These are phyloP conservation scores for Pomatostomus ruficeps DNA, from an alignment of 2,113 vertebrate genomes.

Conservation along the genomic window DNA sequence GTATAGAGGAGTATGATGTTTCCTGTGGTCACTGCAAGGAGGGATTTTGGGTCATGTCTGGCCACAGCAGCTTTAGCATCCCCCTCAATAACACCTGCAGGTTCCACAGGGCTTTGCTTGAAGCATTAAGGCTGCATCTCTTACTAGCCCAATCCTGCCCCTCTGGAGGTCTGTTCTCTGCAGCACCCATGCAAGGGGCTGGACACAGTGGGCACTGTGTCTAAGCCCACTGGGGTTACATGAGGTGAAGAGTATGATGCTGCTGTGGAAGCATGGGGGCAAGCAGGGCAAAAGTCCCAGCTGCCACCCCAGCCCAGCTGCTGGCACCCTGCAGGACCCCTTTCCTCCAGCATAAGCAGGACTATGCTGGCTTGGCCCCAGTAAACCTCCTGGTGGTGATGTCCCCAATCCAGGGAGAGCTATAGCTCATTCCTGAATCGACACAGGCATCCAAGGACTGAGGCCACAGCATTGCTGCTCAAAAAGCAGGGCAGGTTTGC, in stretches of 20 bases:
- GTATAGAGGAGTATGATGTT: not conserved
- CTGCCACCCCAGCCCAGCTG: not conserved
- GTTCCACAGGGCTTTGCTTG: not conserved
- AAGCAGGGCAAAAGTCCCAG: not conserved
- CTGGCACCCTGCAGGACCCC: not conserved
- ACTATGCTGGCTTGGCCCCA: not conserved
- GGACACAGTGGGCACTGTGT: not conserved
- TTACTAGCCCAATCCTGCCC: not conserved
- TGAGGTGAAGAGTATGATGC: accelerated
- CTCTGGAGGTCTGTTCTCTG: not conserved
- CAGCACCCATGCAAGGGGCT: not conserved
- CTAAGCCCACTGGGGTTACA: accelerated
- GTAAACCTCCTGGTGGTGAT: not conserved
- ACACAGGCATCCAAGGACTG: not conserved
- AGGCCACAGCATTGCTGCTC: not conserved
- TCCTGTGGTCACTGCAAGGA: accelerated
- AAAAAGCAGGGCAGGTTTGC: not conserved
- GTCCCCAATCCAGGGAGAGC: not conserved
- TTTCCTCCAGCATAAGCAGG: accelerated
- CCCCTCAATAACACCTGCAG: not conserved
- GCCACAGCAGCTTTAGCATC: not conserved
- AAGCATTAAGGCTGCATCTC: not conserved
- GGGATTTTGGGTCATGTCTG: not conserved
- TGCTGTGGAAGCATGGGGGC: not conserved
- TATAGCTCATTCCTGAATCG: not conserved